phyloP scores from a whole-genome alignment of 2,888 invertebrate genomes.

The Acrocyrtus sp. region DNA sequence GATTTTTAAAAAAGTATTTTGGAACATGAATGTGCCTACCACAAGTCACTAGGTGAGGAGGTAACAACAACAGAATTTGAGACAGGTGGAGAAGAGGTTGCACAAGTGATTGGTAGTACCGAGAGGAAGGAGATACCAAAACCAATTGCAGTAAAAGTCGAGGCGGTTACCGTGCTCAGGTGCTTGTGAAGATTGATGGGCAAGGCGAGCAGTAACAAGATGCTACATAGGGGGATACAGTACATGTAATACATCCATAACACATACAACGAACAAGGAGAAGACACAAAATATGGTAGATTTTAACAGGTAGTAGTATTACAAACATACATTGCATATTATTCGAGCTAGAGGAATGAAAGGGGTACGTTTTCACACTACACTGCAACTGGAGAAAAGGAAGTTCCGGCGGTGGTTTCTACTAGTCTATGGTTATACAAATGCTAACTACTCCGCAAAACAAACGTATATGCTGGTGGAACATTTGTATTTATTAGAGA shows the following conservation, averaged over 20 bases:
- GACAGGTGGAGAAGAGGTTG: slow-evolving; percentile 52
- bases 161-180: slow-evolving; percentile 52
- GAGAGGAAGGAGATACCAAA: slow-evolving; percentile 49
- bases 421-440: no score
- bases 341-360: no score
- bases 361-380: no score
- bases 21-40: slow-evolving; percentile 58
- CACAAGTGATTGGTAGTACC: slow-evolving; percentile 46
- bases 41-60: slow-evolving; percentile 55
- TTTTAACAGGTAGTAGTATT: no score
- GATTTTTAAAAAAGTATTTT: neutral
- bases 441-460: no score
- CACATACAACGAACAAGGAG: no score
- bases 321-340: no score
- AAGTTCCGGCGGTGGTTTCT: no score
- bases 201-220: slow-evolving; percentile 52
- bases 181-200: slow-evolving; percentile 55
- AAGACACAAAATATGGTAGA: no score
- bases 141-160: slow-evolving; percentile 52
- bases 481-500: no score
- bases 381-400: no score
- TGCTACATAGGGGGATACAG: slow-evolving; percentile 41
- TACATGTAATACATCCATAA: slow-evolving; percentile 35
- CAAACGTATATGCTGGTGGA: no score
- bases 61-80: slow-evolving; percentile 55